Conservation (phyloP, 2,888 invertebrate genomes). For the Blastobasis adustella region DNA sequence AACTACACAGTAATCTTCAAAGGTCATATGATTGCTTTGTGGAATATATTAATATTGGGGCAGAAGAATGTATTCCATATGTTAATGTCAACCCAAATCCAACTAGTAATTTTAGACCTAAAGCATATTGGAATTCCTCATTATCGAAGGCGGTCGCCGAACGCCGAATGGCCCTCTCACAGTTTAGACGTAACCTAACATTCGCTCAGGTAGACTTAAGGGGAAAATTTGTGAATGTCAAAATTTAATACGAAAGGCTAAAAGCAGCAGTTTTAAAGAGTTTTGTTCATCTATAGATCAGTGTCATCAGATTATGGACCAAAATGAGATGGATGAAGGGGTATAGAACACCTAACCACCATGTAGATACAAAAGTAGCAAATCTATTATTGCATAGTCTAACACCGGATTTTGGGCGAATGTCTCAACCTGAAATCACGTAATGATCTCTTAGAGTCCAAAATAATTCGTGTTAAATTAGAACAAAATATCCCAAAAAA, state of each 20-base stretch:
- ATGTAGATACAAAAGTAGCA: too few relatives aligned
- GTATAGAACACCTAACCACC: too few relatives aligned
- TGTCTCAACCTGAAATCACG: too few relatives aligned
- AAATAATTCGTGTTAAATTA: too few relatives aligned
- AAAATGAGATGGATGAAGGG: too few relatives aligned
- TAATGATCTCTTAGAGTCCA: too few relatives aligned
- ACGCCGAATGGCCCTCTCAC: slow-evolving; percentile 9
- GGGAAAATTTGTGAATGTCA: slow-evolving; percentile 6
- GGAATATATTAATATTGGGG: neutral
- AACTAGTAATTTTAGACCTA: slow-evolving; percentile 14
- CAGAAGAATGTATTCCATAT: slow-evolving; percentile 7
- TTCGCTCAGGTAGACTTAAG: slow-evolving; percentile 7
- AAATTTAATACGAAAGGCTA: neutral
- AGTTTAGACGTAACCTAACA: slow-evolving; percentile 14
- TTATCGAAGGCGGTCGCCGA: slow-evolving; percentile 14
- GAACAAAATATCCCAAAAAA: too few relatives aligned
- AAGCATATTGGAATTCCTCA: slow-evolving; percentile 11
- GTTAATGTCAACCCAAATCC: slow-evolving; percentile 4
- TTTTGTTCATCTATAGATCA: slow-evolving; percentile 35
- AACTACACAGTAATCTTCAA: neutral
- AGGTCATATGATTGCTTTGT: neutral
- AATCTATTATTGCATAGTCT: too few relatives aligned
- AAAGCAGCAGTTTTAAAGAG: too few relatives aligned
- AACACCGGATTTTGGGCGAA: too few relatives aligned
- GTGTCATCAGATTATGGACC: too few relatives aligned